Percentiles rank a stretch among this genome's conserved stretches.
Evolutionary conservation across 2,888 invertebrate species (phyloP).

Genomic region (Apoda limacodes): DNA sequence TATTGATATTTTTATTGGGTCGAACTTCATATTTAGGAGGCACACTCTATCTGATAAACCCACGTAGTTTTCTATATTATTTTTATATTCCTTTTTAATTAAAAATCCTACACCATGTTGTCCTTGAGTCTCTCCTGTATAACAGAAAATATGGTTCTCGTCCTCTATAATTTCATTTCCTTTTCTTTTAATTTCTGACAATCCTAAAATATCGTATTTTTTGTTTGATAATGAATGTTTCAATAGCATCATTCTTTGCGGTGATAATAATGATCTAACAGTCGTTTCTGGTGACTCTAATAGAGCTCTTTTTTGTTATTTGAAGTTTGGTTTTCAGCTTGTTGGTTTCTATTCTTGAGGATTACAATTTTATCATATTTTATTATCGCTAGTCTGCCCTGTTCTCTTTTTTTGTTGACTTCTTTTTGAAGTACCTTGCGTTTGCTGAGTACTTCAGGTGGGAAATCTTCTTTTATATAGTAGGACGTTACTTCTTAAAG

Average conservation of each 20-base stretch:
- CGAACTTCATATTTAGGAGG: conserved; percentile 13
- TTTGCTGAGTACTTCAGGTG: conserved; percentile 12
- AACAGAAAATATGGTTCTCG: no score
- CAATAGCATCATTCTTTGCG: no score
- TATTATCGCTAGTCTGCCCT: conserved; percentile 9
- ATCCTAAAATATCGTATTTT: no score
- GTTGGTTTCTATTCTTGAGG: conserved; percentile 3
- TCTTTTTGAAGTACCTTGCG: conserved; percentile 14
- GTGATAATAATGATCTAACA: no score
- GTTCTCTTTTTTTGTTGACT: conserved; percentile 9
- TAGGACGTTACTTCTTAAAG: conserved; percentile 5
- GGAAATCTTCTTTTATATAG: conserved; percentile 16
- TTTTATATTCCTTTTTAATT: conserved; percentile 13
- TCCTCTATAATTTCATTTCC: conserved; percentile 19
- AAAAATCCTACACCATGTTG: conserved; percentile 21
- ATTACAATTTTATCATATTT: conserved; percentile 14
- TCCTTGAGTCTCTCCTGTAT: conserved; percentile 17
- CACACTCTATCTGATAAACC: conserved; percentile 17
- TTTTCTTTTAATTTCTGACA: no score
- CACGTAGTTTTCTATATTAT: no score
- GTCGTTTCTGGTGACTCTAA: no score
- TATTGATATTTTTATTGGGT: conserved; percentile 4
- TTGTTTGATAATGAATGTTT: no score
- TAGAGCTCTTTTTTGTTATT: no score
- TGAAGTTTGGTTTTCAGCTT: no score